phyloP scores from a whole-genome alignment of 2,888 invertebrate genomes.

The Watsonalla binaria region DNA sequence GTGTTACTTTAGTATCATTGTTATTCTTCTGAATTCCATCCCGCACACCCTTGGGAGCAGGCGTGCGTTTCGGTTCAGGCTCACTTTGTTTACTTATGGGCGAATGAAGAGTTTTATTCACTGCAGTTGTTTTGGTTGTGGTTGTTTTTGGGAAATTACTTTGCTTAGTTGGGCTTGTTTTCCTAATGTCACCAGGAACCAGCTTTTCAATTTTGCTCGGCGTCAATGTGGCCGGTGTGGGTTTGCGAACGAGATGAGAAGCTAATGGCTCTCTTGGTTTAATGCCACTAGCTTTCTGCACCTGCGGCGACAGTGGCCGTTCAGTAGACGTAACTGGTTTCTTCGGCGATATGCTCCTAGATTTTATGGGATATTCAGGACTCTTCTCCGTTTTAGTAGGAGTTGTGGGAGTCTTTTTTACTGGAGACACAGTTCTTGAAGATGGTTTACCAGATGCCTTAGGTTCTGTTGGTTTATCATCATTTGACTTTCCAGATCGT shows the following conservation, averaged over 20 bases:
- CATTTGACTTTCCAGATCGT: constrained; percentile 19
- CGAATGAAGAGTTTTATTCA: constrained; percentile 31
- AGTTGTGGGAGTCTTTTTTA: constrained; percentile 40
- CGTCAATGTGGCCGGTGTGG: constrained; percentile 40
- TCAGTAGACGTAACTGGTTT: constrained; percentile 46
- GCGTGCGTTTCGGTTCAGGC: constrained; percentile 46
- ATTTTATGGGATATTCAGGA: constrained; percentile 41
- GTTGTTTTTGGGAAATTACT: constrained; percentile 39
- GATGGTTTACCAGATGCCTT: constrained; percentile 40
- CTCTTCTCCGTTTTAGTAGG: constrained; percentile 33
- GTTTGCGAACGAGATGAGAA: constrained; percentile 41
- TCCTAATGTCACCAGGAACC: constrained; percentile 42
- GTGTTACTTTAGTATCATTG: constrained; percentile 64
- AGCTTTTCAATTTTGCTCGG: constrained; percentile 49
- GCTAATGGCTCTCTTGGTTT: constrained; percentile 51
- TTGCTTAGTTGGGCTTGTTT: constrained; percentile 45
- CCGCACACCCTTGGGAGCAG: constrained; percentile 52
- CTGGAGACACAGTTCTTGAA: constrained; percentile 55
- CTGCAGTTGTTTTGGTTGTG: constrained; percentile 29
- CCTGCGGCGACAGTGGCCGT: constrained; percentile 58
- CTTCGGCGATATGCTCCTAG: constrained; percentile 60
- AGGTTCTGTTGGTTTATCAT: constrained; percentile 34
- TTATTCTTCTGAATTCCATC: constrained; percentile 58
- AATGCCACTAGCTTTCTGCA: constrained; percentile 44
- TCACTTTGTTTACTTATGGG: constrained; percentile 33